These are phyloP conservation scores for Hiodon alosoides DNA, from an alignment of 2,113 vertebrate genomes.

Conservation along the genomic window DNA sequence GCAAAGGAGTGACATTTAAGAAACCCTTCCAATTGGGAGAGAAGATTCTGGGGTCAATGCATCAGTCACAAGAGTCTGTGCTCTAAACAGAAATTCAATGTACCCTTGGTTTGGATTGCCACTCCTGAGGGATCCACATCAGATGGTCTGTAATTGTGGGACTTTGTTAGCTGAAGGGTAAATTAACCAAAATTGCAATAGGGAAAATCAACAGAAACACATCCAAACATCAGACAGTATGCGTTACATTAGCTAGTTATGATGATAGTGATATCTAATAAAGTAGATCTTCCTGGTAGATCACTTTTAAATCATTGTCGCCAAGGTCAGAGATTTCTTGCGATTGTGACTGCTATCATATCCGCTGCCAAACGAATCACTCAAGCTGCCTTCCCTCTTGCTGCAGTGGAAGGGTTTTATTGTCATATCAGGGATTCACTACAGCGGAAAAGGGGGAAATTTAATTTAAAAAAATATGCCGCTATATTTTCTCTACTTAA, in stretches of 20 bases:
- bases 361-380: slow-evolving; percentile 30
- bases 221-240: slow-evolving; percentile 3
- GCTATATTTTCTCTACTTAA: not conserved
- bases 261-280: slow-evolving; percentile 35
- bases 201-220: not conserved
- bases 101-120: not conserved
- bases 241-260: slow-evolving; percentile 33
- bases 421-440: not conserved
- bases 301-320: slow-evolving; percentile 35
- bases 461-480: slow-evolving; percentile 7
- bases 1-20: slow-evolving; percentile 5
- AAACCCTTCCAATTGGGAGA: not conserved
- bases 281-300: not conserved
- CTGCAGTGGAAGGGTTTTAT: slow-evolving; percentile 6
- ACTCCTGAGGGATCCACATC: not conserved
- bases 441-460: not conserved
- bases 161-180: not conserved
- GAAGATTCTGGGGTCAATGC: not conserved
- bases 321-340: slow-evolving; percentile 44
- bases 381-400: slow-evolving; percentile 10
- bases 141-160: not conserved
- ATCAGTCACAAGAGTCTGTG: not conserved
- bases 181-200: slow-evolving; percentile 1
- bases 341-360: slow-evolving; percentile 44
- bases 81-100: not conserved